Evolutionary conservation across 2,113 vertebrate genomes (phyloP).

Genomic region (Rhinolophus sinicus): DNA sequence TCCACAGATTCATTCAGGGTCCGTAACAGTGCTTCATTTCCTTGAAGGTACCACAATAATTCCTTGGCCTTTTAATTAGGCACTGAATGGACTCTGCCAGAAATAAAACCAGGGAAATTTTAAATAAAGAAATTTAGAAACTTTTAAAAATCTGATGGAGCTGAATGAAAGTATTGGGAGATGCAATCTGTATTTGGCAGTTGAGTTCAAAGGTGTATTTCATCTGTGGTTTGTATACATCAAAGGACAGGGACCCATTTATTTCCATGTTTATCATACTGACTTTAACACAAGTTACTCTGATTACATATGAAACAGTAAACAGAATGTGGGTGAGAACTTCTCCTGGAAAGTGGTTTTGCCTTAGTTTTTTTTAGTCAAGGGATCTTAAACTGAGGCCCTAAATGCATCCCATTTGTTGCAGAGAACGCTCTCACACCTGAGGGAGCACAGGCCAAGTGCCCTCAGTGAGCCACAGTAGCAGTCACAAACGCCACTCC

Average conservation of each 20-base stretch:
- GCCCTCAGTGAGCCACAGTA: neutral
- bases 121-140: neutral
- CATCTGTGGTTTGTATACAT: neutral
- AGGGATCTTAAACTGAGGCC: slow-evolving; percentile 48
- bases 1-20: neutral
- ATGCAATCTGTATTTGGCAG: neutral
- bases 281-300: neutral
- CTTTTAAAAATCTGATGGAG: neutral
- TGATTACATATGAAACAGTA: neutral
- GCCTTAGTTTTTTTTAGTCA: slow-evolving; percentile 63
- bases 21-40: neutral
- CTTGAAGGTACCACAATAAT: neutral
- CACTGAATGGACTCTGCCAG: neutral
- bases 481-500: slow-evolving; percentile 37
- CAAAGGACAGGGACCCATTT: neutral
- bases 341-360: slow-evolving; percentile 78
- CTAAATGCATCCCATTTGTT: slow-evolving; percentile 78
- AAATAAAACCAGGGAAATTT: neutral
- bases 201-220: neutral
- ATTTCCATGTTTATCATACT: neutral
- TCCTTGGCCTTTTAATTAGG: neutral
- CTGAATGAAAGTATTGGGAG: neutral
- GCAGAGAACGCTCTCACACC: slow-evolving; percentile 63
- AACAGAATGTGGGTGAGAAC: slow-evolving; percentile 50
- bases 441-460: neutral